Base-by-base conservation (phyloP, 2,888 invertebrate species). In the Phlogophora meticulosa region DNA sequence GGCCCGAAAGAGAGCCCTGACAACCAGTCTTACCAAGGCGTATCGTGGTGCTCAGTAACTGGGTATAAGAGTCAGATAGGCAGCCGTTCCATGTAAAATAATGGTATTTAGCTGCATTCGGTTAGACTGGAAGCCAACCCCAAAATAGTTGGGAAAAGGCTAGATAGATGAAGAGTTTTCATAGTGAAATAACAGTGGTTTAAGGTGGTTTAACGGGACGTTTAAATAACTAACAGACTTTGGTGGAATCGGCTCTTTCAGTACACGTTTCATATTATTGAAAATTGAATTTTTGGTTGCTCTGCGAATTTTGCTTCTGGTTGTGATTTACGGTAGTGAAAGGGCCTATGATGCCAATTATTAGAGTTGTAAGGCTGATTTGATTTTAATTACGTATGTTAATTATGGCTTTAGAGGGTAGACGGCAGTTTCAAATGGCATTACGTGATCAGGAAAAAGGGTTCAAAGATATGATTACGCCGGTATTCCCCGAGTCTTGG, bases 281-380 rank as follows among this genome's bases (percentile, higher is more conserved):
- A 53, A 67, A 72, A 72, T 77, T 62, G 32, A 43, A 60, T 76
- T 72, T 62, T 62, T 56, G 11, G 4, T 9, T 58, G 15, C 49
- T 55, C 17, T 20, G 7, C 38, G 4, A 7, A 51, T 66, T 76
- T 71, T 59, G 46, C 45, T 46, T 46, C 48, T 58, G 46, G 32
- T 59, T 28, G 11, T 67, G 43, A 76, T 76, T 61, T 38, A 10
- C 11, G 34, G 13, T 45, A 59, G 11, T n/a, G 15, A 45, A 66
- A 55, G 34, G n/a, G n/a, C n/a, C 22, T 48, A n/a, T 43, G 43
- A 15, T 40, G 46, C 15, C 15, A 57, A 57, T 71, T 64, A 56
- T 52, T 7, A 17, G 15, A 22, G 49, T 38, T 53, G 38, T 53
- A 22, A 72, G n/a, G 11, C 11, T 40, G 42, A 58, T 73, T 71